phyloP scores from a whole-genome alignment of 30 jellyfish, hydroid and myxozoan species.

The Thelohanellus kitauei region DNA sequence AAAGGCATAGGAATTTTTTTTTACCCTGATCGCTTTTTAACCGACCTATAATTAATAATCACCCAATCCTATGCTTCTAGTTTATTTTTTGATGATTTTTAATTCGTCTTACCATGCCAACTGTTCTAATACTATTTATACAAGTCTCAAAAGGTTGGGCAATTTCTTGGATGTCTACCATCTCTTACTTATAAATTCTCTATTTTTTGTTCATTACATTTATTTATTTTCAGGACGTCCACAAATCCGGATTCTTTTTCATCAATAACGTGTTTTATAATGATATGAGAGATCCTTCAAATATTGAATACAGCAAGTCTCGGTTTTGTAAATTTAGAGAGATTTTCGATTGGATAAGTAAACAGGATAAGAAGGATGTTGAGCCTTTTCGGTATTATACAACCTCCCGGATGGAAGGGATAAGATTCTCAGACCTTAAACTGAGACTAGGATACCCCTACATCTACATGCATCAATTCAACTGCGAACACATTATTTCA shows the following conservation, averaged over 20 bases:
- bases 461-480: constrained; percentile 63
- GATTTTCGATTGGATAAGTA: neutral
- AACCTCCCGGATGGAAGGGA: constrained; percentile 25
- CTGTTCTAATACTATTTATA: no score
- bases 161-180: no score
- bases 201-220: no score
- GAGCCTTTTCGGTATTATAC: neutral
- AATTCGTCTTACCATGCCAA: no score
- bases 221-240: constrained; percentile 9
- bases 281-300: constrained; percentile 33
- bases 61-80: no score
- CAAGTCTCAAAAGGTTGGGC: no score
- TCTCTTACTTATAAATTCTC: no score
- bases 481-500: constrained; percentile 42
- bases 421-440: constrained; percentile 24
- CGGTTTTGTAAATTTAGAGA: constrained; percentile 1
- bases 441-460: constrained; percentile 77
- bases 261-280: constrained; percentile 29
- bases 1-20: no score
- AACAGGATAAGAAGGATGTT: neutral
- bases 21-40: no score
- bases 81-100: no score
- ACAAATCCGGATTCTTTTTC: constrained; percentile 29
- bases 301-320: constrained; percentile 36
- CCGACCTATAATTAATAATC: no score